These are phyloP conservation scores for Pammene aurita DNA, from an alignment of 2,888 invertebrate genomes.

Conservation along the genomic window DNA sequence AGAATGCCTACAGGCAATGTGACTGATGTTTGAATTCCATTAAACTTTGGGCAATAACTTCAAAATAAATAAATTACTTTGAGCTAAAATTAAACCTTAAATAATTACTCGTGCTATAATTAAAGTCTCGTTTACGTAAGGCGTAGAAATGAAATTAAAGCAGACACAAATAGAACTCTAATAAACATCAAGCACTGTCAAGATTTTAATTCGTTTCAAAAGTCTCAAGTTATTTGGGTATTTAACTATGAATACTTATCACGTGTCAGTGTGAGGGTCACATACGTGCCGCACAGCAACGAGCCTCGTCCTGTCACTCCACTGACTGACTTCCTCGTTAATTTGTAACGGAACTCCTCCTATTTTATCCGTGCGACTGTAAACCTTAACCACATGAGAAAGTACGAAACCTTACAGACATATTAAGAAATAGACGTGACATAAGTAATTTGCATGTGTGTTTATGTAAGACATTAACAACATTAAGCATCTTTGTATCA, in stretches of 20 bases:
- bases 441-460: no score
- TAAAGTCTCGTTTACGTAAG: background rate
- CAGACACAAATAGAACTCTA: background rate
- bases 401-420: conserved; percentile 47
- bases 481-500: no score
- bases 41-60: background rate
- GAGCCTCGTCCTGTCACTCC: conserved; percentile 67
- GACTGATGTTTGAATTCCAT: background rate
- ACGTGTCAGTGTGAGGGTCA: conserved; percentile 53
- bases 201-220: conserved; percentile 7
- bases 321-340: conserved; percentile 74
- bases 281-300: conserved; percentile 61
- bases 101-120: background rate
- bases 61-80: no score
- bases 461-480: no score
- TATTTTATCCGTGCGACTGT: conserved; percentile 56
- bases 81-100: no score
- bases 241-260: conserved; percentile 25
- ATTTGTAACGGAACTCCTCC: conserved; percentile 71
- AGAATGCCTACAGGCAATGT: no score
- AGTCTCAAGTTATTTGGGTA: no score
- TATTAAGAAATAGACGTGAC: background rate
- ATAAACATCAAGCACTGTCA: background rate
- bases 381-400: conserved; percentile 54
- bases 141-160: background rate